phyloP scores from a whole-genome alignment of 2,888 invertebrate genomes.

The Orthosia gracilis region DNA sequence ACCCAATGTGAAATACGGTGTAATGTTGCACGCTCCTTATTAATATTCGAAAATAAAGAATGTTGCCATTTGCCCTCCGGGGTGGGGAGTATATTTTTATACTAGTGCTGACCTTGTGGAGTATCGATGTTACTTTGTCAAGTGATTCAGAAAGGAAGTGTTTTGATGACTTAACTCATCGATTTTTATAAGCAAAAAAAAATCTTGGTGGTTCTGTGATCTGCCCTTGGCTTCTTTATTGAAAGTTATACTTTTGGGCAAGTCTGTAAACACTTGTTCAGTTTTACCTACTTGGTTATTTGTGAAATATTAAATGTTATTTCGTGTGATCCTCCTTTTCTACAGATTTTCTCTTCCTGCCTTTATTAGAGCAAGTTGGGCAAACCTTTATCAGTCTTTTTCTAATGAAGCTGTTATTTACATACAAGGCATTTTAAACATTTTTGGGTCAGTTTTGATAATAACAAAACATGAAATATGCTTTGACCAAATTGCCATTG shows the following conservation, averaged over 20 bases:
- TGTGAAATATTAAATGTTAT: too few species aligned
- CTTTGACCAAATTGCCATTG: not conserved
- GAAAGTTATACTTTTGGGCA: not conserved
- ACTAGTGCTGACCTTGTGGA: conserved; percentile 70
- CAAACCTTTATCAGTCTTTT: too few species aligned
- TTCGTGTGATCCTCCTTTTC: too few species aligned
- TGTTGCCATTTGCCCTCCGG: conserved; percentile 87
- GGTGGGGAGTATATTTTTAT: conserved; percentile 83
- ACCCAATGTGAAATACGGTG: conserved; percentile 88
- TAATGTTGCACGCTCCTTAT: conserved; percentile 89
- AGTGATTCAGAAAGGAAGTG: conserved; percentile 10
- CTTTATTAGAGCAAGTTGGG: too few species aligned
- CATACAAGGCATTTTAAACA: too few species aligned
- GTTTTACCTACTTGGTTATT: too few species aligned
- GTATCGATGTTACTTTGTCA: conserved; percentile 67
- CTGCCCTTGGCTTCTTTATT: too few species aligned
- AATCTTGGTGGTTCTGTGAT: not conserved
- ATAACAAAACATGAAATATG: not conserved
- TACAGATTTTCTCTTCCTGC: too few species aligned
- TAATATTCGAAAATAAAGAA: conserved; percentile 90
- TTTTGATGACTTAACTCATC: not conserved
- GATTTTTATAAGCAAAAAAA: not conserved
- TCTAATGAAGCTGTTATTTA: too few species aligned
- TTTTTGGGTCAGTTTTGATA: not conserved
- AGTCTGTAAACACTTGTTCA: not conserved